phyloP scores from a whole-genome alignment of 2,113 vertebrate species.

The Rafetus swinhoei region DNA sequence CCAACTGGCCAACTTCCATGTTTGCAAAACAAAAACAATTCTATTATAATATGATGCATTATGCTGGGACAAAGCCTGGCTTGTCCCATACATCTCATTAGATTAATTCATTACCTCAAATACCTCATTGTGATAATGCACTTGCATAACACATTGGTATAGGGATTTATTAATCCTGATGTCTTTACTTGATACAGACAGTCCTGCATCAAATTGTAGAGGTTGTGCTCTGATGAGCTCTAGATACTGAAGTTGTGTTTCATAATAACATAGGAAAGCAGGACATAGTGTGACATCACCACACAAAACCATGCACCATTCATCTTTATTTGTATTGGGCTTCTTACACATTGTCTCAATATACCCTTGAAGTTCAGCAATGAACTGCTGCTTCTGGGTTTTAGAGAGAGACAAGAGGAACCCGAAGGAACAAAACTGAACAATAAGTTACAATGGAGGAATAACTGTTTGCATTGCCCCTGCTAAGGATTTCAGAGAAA shows the following conservation, averaged over 20 bases:
- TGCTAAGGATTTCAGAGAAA: background rate
- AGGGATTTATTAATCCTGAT: background rate
- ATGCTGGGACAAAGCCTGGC: constrained; percentile 5
- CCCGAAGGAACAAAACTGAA: background rate
- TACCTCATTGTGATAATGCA: background rate
- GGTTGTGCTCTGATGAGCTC: background rate
- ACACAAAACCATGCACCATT: fast-evolving
- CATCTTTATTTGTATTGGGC: background rate
- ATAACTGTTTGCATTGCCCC: background rate
- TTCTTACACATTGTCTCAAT: background rate
- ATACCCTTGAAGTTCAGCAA: background rate
- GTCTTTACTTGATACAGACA: fast-evolving
- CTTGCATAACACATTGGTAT: background rate
- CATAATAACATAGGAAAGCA: background rate
- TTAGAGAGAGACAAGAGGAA: background rate
- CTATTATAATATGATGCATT: fast-evolving
- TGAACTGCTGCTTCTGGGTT: background rate
- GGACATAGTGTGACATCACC: background rate
- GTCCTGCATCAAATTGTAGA: background rate
- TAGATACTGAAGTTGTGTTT: background rate
- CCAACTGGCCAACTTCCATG: background rate
- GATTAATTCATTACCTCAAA: background rate
- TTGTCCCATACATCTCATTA: background rate
- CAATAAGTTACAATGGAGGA: background rate
- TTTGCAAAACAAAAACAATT: constrained; percentile 4